Percentiles rank a stretch among this genome's conserved stretches.
Conservation (phyloP, 2,888 invertebrate genomes). For the Onthophagus sagittarius region DNA sequence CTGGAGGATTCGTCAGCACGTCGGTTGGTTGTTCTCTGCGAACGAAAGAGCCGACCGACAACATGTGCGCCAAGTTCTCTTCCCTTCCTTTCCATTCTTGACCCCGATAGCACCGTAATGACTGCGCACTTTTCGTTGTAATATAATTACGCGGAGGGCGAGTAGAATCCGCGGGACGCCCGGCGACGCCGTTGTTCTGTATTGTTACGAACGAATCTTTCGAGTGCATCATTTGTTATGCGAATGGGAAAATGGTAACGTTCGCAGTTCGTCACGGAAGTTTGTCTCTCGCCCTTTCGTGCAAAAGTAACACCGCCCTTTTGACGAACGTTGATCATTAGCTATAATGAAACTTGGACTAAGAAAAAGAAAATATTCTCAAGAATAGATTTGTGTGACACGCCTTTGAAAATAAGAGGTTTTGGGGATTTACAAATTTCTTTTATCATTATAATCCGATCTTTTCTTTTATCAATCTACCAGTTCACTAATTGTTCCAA, state of each 20-base stretch:
- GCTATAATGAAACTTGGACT: neutral
- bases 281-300: neutral
- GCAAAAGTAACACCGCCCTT: neutral
- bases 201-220: neutral
- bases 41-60: neutral
- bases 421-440: neutral
- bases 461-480: neutral
- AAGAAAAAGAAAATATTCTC: neutral
- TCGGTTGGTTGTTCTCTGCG: neutral
- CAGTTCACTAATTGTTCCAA: neutral
- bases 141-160: constrained; percentile 16
- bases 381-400: neutral
- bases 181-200: neutral
- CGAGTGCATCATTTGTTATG: constrained; percentile 8
- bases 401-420: neutral
- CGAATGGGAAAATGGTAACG: constrained; percentile 6
- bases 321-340: neutral
- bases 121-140: constrained; percentile 6
- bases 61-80: constrained; percentile 1
- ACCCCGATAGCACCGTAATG: constrained; percentile 1
- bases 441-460: no score
- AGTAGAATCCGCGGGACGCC: constrained; percentile 15
- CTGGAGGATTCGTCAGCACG: constrained; percentile 4
- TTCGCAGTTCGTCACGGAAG: constrained; percentile 6
- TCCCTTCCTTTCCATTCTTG: constrained; percentile 6